These are phyloP conservation scores for Motacilla tschutschensis DNA, from an alignment of 2,113 vertebrate species.

Conservation along the genomic window DNA sequence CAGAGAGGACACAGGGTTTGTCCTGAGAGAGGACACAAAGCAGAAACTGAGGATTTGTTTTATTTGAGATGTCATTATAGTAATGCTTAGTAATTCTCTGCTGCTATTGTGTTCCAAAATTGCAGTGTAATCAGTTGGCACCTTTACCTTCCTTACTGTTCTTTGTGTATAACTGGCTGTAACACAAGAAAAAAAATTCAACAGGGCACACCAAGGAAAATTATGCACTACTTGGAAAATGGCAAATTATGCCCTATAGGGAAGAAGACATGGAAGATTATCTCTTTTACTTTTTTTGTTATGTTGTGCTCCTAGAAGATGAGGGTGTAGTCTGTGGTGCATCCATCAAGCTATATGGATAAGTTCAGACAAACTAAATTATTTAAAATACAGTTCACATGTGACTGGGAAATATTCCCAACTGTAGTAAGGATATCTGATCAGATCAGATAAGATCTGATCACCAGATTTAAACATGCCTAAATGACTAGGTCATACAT, in stretches of 20 bases:
- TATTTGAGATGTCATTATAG: neutral
- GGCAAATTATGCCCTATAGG: constrained; percentile 76
- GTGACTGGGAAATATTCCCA: neutral
- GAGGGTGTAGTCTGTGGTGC: neutral
- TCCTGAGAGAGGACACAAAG: neutral
- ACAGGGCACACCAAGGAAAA: constrained; percentile 80
- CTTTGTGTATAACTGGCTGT: neutral
- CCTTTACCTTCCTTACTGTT: neutral
- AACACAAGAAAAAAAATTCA: constrained; percentile 84
- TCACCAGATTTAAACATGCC: neutral
- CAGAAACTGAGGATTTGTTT: neutral
- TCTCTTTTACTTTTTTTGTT: neutral
- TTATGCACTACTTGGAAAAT: constrained; percentile 77
- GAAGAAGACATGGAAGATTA: constrained; percentile 85
- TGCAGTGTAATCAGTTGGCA: neutral
- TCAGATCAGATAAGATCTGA: neutral
- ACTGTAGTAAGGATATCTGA: neutral
- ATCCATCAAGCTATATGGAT: neutral
- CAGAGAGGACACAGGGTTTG: neutral
- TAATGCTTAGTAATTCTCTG: neutral
- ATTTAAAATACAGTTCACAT: neutral
- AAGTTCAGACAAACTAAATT: neutral
- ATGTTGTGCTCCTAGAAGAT: neutral
- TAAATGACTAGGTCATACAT: neutral
- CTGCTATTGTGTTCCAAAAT: neutral